Percentiles rank a stretch among this genome's conserved stretches.
Conservation (phyloP, 1,140 invertebrate genomes). For the Hyles euphorbiae region DNA sequence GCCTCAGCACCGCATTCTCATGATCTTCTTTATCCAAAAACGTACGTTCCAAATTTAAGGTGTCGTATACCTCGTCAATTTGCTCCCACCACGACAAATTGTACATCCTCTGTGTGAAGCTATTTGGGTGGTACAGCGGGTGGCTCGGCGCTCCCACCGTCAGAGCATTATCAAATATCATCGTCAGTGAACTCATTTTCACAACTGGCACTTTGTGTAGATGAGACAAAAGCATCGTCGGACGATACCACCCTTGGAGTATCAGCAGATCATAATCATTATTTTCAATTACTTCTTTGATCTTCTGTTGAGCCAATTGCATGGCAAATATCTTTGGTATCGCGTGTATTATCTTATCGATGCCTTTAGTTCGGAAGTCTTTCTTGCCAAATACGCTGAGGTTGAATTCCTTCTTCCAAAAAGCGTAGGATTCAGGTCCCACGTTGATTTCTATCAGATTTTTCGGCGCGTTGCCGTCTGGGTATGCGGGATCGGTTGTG, state of each 20-base stretch:
- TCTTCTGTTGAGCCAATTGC: background rate
- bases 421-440: background rate
- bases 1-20: background rate
- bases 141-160: background rate
- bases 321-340: background rate
- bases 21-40: background rate
- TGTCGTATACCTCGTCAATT: background rate
- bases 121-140: background rate
- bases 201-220: slow-evolving; percentile 5
- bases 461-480: background rate
- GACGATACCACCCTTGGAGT: background rate
- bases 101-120: slow-evolving; percentile 1
- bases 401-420: background rate
- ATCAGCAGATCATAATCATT: slow-evolving; percentile 3
- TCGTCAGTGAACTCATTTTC: background rate
- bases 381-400: background rate
- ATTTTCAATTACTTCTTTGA: slow-evolving; percentile 3
- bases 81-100: background rate
- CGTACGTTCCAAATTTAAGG: background rate
- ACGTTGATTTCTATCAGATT: slow-evolving; percentile 6
- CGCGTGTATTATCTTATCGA: background rate
- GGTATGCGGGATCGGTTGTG: slow-evolving; percentile 1
- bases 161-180: background rate
- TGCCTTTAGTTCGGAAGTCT: background rate
- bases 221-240: slow-evolving; percentile 2